Evolutionary conservation across 2,113 vertebrate species (phyloP), one percentile per base, ranked within the genome.

Genomic region (Piprites chloris): DNA sequence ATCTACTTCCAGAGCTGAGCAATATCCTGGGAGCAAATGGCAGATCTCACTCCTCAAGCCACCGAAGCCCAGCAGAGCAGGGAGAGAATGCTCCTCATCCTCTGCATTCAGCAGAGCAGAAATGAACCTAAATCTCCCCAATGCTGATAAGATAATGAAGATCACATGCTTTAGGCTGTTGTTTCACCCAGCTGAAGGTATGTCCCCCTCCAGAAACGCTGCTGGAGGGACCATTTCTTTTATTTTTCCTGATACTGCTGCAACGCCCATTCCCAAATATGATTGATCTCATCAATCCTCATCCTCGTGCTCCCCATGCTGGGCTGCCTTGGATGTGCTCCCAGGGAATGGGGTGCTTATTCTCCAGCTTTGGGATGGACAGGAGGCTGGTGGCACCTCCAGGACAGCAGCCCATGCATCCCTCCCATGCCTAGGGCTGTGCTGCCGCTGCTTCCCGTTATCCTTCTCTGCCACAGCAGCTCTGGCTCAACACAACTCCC

Each of bases 1-100:
- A 15, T 12, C 59, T n/a, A 11, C 88, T 61, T 30, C 47, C 39
- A 13, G 58, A 66, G 41, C 46, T 68, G 69, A 21, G 41, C 71
- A 9, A 15, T 44, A 5, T 11, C 65, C 67, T 23, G 56, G 42
- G 58, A 5, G 2, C 35, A 41, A 41, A 22, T 27, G 77, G 52
- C 28, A 58, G 35, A 30, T n/a, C 9, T 18, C 4, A 3, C 33
- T 72, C 16, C 81, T 55, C 18, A 9, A 55, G 39, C 69, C 15
- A 19, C 24, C 22, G 12, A 37, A 7, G 39, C 33, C 3, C 0
- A 1, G 74, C 52, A 19, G 52, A 55, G 44, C 0, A 0, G 21
- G 21, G 9, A 15, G 9, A 15, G 27, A 53, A 21, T 3, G 0
- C 69, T 81, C 61, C 87, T 63, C 26, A 12, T n/a, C n/a, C 52